A percentile compares a stretch with the other conserved stretches of the same genome.
These are phyloP conservation scores for Ashinkailepas kermadecensis DNA, from an alignment of 2,888 invertebrate genomes.

Conservation along the genomic window DNA sequence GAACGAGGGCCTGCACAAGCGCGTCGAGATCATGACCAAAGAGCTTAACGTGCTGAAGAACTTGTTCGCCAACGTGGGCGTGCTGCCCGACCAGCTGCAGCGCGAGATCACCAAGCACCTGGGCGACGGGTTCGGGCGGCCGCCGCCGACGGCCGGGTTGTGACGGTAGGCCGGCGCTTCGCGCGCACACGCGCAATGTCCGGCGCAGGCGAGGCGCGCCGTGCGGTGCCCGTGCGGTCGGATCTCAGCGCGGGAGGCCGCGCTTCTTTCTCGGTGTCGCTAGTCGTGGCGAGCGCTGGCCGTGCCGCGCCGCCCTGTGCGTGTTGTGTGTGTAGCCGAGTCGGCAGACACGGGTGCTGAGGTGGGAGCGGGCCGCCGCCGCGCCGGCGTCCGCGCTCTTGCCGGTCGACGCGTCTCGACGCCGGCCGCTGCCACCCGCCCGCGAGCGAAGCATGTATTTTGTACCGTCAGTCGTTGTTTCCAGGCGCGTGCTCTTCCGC, in stretches of 20 bases:
- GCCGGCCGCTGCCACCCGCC: neutral
- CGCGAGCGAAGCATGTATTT: neutral
- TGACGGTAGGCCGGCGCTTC: neutral
- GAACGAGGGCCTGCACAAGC: constrained; percentile 44
- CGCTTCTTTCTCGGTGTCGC: neutral
- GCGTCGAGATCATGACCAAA: constrained; percentile 71
- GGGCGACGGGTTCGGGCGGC: constrained; percentile 40
- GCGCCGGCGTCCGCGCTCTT: neutral
- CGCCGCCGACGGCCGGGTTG: neutral
- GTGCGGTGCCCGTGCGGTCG: neutral
- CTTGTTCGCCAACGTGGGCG: constrained; percentile 61
- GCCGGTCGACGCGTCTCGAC: neutral
- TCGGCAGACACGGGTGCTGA: neutral
- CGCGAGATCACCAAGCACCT: constrained; percentile 59
- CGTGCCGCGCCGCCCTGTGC: neutral
- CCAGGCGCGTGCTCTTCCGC: neutral
- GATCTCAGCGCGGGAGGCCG: neutral
- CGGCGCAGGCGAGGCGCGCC: neutral
- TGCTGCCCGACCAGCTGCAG: constrained; percentile 59
- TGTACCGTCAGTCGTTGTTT: neutral
- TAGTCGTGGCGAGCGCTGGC: neutral
- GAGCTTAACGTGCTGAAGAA: constrained; percentile 77
- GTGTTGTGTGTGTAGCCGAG: neutral
- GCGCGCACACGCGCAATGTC: neutral
- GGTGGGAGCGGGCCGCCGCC: neutral